Conservation (phyloP, 2,888 invertebrate genomes). For the Cataglyphis livida region DNA sequence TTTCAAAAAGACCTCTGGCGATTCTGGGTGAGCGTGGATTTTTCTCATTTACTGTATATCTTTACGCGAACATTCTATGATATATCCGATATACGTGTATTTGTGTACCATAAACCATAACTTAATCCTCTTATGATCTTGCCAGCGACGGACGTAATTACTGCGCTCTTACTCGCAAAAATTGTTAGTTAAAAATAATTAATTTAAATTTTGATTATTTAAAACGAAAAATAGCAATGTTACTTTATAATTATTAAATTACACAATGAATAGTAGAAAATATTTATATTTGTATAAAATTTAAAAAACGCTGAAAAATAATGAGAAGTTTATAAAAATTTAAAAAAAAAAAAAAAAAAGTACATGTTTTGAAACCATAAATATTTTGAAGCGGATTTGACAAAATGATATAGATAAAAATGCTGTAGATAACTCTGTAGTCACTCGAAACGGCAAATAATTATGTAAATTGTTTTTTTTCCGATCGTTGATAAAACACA, state of each 20-base stretch:
- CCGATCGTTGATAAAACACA: slow-evolving; percentile 19
- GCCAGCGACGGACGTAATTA: neutral
- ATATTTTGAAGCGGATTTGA: neutral
- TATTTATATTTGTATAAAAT: neutral
- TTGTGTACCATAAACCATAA: neutral
- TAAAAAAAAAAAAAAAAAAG: neutral
- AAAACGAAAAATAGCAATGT: neutral
- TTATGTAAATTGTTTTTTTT: slow-evolving; percentile 37
- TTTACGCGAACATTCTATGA: neutral
- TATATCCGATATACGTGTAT: neutral
- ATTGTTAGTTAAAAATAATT: neutral
- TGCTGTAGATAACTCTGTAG: slow-evolving; percentile 13
- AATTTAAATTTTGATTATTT: neutral
- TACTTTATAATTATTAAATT: neutral
- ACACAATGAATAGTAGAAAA: neutral
- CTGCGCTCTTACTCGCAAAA: neutral
- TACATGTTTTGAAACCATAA: neutral
- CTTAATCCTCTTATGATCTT: slow-evolving; percentile 3
- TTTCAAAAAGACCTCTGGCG: neutral
- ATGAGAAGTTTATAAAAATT: neutral
- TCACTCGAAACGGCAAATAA: slow-evolving; percentile 14
- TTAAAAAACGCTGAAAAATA: neutral
- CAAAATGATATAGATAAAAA: slow-evolving; percentile 18
- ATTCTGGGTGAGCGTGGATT: neutral
- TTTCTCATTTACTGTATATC: neutral